Evolutionary conservation across 2,888 invertebrate genomes (phyloP), one percentile per base, ranked within the genome.

Genomic region (Lutraria lutraria): DNA sequence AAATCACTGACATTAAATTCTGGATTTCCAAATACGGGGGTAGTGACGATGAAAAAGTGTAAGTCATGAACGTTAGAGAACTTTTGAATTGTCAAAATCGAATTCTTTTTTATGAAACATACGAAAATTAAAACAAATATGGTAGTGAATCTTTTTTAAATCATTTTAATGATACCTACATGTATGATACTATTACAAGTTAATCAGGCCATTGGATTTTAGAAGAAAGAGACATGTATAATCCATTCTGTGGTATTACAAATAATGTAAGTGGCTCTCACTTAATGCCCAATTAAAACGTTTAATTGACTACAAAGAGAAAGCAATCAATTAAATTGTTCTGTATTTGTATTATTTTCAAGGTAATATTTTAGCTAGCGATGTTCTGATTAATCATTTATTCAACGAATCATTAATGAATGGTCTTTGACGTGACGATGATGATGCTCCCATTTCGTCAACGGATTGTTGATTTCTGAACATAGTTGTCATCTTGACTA

Each of bases 1-100:
- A 72, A 12, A 76, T 19, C 29, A 52, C 89, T 31, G 88, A 90
- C 29, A 60, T 90, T 52, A 88, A 90, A 80, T 85, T 88, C 52
- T 85, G 88, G 90, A 16, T 88, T 1, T 52, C 31, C 0, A 90
- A 86, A 25, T 85, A 90, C 34, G 88, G 87, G 25, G 90, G 83
- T 10, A 82, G 43, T 21, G 21, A 0, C 0, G 89, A 87, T 25
- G 87, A 90, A 80, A 82, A 72, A 54, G 83, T 43, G 6, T 90
- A 90, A 68, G 90, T 80, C 15, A 31, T 25, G 8, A 76, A 90
- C 60, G 76, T 88, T 6, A 29, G 86, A 29, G 21, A 25, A n/a
- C 63, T 88, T 60, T 54, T 87, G 6, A 43, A 83, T 10, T 85
- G 82, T 53, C 16, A 56, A 68, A 63, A 31, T 31, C n/a, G 29